Base-by-base conservation (phyloP, 2,797 vertebrate genomes). In the Eutrigla gurnardus region DNA sequence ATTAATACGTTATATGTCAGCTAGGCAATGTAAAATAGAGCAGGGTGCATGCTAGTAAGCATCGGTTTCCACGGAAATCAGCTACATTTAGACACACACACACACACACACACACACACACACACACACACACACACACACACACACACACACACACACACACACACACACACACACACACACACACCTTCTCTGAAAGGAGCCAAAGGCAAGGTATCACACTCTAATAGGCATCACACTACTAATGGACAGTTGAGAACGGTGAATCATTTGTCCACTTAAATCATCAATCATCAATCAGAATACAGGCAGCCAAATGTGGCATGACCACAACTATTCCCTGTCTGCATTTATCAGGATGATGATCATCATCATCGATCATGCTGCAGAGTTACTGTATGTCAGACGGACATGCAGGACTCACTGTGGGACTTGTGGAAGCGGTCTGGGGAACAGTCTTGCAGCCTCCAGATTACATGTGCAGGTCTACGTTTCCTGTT, bases 191-290 rank as follows among this genome's bases (percentile, higher is more conserved):
- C 25, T 25, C 25, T 61, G 73, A 75, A 78, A 83, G 80, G 77
- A 75, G 81, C 78, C 87, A 84, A 78, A 77, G 87, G 86, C 87
- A 70, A 88, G 50, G 77, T 83, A 88, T 83, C 82, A 83, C 88
- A 75, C 83, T 79, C 77, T 88, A 88, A 89, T 81, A 87, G 81
- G 75, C 86, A 82, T 83, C 80, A 86, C 79, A 83, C 81, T 78
- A 85, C 88, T 92, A 92, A 93, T 90, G 88, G 90, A 82, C 81
- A 87, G 83, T 81, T 86, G 81, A 90, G 81, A 85, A 87, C 63
- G 39, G 75, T 85, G 85, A 90, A 81, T 87, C 84, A 86, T 91
- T 90, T 90, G 78, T 91, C 87, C 80, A 81, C 85, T 88, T 89
- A 81, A 83, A 86, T 86, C 85, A 83, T 89, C 81, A 86, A 77